phyloP scores from a whole-genome alignment of 2,888 invertebrate genomes.

The Linnaemya tessellans region DNA sequence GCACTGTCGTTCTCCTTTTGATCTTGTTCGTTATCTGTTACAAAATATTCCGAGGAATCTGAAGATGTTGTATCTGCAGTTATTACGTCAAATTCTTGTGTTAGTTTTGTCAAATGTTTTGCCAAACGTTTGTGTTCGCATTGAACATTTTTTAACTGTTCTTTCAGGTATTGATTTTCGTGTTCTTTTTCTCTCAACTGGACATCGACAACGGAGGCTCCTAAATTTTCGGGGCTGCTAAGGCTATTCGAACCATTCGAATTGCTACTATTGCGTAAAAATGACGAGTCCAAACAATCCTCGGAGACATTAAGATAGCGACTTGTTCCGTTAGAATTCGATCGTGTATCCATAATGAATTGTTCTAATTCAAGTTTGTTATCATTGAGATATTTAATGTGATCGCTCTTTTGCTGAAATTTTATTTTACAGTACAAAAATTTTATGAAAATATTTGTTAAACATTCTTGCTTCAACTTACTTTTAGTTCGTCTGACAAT shows the following conservation, averaged over 20 bases:
- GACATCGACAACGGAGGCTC: constrained; percentile 80
- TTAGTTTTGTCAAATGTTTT: constrained; percentile 71
- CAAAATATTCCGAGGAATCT: constrained; percentile 50
- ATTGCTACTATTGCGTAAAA: constrained; percentile 71
- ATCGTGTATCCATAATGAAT: constrained; percentile 79
- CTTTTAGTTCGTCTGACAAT: constrained; percentile 72
- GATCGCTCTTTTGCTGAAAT: constrained; percentile 73
- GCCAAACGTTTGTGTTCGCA: constrained; percentile 74
- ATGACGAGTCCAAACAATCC: constrained; percentile 78
- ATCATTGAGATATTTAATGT: constrained; percentile 76
- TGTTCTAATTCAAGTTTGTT: constrained; percentile 79
- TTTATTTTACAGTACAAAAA: background rate
- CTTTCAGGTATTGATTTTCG: constrained; percentile 77
- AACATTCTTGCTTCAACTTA: constrained; percentile 68
- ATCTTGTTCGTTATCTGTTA: constrained; percentile 62
- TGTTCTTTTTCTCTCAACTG: constrained; percentile 81
- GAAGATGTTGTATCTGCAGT: constrained; percentile 17
- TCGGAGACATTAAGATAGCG: constrained; percentile 77
- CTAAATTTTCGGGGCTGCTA: constrained; percentile 81
- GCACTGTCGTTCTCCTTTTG: constrained; percentile 58
- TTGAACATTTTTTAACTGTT: constrained; percentile 74
- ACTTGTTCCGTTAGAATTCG: constrained; percentile 64
- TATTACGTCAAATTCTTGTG: constrained; percentile 72
- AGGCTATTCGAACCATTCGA: constrained; percentile 76
- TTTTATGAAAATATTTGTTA: background rate